phyloP scores from a whole-genome alignment of 2,888 invertebrate genomes.

The Neoitamus cyanurus region DNA sequence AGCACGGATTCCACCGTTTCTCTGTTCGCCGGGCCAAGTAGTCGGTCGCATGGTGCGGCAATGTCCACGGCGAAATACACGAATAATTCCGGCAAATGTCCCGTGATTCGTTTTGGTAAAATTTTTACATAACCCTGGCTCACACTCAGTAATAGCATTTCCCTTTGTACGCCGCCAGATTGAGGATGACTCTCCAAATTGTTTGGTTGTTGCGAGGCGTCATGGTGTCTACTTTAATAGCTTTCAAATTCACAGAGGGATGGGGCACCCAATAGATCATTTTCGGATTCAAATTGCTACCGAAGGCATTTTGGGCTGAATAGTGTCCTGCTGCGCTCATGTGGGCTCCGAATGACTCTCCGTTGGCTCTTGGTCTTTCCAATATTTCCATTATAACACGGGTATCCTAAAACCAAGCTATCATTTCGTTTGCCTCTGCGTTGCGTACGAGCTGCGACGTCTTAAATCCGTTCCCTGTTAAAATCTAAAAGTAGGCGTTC shows the following conservation, averaged over 20 bases:
- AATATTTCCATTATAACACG: background rate
- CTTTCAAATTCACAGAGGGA: conserved; percentile 6
- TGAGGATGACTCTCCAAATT: conserved; percentile 30
- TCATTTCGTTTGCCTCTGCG: background rate
- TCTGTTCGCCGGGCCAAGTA: background rate
- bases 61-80: background rate
- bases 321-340: conserved; percentile 48
- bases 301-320: conserved; percentile 45
- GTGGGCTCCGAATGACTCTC: background rate
- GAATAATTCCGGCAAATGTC: background rate
- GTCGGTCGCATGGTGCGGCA: background rate
- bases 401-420: background rate
- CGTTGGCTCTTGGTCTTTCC: background rate
- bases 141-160: conserved; percentile 10
- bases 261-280: conserved; percentile 23
- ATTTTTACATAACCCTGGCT: conserved; percentile 36
- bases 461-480: background rate
- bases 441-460: background rate
- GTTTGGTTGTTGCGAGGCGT: conserved; percentile 44
- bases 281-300: conserved; percentile 45
- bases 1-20: background rate
- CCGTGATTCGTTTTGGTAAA: conserved; percentile 31
- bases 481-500: too few species aligned
- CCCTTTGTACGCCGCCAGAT: conserved; percentile 15
- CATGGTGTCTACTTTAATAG: conserved; percentile 51